Evolutionary conservation across 2,113 vertebrate species (phyloP), one percentile per base, ranked within the genome.

Genomic region (Mellivora capensis): DNA sequence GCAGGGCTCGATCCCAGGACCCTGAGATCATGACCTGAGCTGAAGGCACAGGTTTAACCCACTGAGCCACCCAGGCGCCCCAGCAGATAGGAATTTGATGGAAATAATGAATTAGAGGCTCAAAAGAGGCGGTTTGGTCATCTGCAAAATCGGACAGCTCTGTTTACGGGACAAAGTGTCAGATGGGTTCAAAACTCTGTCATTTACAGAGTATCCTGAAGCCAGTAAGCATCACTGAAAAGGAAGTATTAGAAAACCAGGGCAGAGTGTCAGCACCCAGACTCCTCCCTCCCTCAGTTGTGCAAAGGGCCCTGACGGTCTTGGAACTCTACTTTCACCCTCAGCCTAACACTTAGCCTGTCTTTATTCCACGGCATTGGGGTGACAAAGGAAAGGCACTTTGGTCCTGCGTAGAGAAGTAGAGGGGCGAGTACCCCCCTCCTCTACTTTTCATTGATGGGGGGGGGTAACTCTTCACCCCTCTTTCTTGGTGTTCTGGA

Each of bases 171-270:
- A 82, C 61, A 77, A 91, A 93, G 69, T 74, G 91, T 90, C 94
- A 98, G 79, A 93, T 93, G 57, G 84, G 81, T 98, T 98, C 93
- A 98, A 98, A 97, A 97, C 84, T 90, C 96, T 98, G 89, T 90
- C 98, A 98, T 97, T 98, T 98, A 98, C 95, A 98, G 97, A 98
- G 95, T 96, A 98, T 87, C 31, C 79, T 95, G 97, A 98, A 98
- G 96, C 95, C 90, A 69, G 93, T 80, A 97, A 98, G 34, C 88
- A 97, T 95, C 96, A 98, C 97, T 98, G 96, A 98, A 98, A 98
- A 98, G 7, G 9, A 72, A 97, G 83, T 31, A 80, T 61, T 98
- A 96, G 94, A 97, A 97, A 97, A 97, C 74, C 39, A 85, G 76
- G 86, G 83, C 86, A 91, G 95, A 59, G 15, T 52, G 76, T 54